Evolutionary conservation across 2,797 vertebrate species (phyloP).

Genomic region (Rhincodon typus): DNA sequence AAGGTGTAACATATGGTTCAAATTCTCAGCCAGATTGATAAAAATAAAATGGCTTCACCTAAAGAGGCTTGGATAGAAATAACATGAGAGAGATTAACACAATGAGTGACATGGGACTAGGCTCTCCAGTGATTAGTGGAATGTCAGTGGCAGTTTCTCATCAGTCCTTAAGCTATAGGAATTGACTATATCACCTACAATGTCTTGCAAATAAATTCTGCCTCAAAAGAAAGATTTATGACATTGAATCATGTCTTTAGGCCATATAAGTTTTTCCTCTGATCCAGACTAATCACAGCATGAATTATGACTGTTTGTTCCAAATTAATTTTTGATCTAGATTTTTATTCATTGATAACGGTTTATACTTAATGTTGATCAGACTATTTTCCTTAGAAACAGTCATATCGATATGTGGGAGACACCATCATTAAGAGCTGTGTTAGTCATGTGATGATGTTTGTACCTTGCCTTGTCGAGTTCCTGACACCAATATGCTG

Average conservation of each 20-base stretch:
- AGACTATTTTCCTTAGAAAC: neutral
- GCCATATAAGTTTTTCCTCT: neutral
- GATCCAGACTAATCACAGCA: neutral
- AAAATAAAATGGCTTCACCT: slow-evolving; percentile 34
- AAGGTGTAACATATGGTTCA: slow-evolving; percentile 35
- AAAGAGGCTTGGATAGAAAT: neutral
- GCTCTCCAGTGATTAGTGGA: neutral
- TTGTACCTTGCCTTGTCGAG: neutral
- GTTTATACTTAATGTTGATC: neutral
- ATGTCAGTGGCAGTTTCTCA: neutral
- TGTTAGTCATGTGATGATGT: neutral
- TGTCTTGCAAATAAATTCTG: neutral
- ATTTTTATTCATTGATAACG: neutral
- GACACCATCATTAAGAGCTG: neutral
- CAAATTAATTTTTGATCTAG: neutral
- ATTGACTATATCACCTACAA: neutral
- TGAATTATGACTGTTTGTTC: neutral
- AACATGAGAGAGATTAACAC: slow-evolving; percentile 12
- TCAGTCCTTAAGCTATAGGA: neutral
- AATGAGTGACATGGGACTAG: slow-evolving; percentile 28
- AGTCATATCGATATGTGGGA: neutral
- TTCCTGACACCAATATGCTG: neutral
- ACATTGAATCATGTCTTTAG: neutral
- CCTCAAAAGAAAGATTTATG: neutral
- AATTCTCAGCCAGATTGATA: slow-evolving; percentile 32